Base-by-base conservation (phyloP, 2,888 invertebrate species). In the Pandemis cinnamomeana region DNA sequence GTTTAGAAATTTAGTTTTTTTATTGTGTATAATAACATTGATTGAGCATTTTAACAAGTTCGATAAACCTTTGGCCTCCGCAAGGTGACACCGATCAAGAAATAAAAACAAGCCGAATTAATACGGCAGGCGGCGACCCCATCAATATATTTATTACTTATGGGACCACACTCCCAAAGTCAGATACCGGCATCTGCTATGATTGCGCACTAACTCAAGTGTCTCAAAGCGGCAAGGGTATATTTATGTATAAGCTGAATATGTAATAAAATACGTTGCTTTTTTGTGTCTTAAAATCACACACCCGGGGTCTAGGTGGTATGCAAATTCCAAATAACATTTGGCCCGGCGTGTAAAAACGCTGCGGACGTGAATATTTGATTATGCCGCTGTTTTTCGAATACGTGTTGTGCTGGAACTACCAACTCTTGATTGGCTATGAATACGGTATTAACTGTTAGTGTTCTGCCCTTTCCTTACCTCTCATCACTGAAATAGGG, bases 81-180 rank as follows among this genome's bases (percentile, higher is more conserved):
- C 51, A 63, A 55, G 27, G 64, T 64, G 71, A 55, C 64, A 55
- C n/a, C 20, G 63, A 63, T 44, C 55, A 8, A 8, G 20, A 20
- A 55, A 55, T 53, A 20, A 55, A 15, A 55, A 55, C 55, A 55
- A 15, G 42, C 5, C 41, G 15, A 27, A 42, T 13, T 71, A n/a
- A n/a, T 44, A 63, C 15, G 8, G 10, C 20, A 20, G 55, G 55
- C 7, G 7, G 7, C 8, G 55, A 55, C 8, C 20, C 20, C 20
- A 20, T 20, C 7, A 55, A 53, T 15, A 53, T 53, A 53, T 48
- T 48, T 20, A 55, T 55, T 55, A 55, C 55, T 20, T 20, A 20
- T 20, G 11, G 8, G 20, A 55, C 7, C 15, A 6, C 20, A 8
- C 20, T 15, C 7, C 20, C 8, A 44, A 7, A 36, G 27, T 36